Conservation (phyloP, 2,888 invertebrate genomes). For the Celastrina argiolus region DNA sequence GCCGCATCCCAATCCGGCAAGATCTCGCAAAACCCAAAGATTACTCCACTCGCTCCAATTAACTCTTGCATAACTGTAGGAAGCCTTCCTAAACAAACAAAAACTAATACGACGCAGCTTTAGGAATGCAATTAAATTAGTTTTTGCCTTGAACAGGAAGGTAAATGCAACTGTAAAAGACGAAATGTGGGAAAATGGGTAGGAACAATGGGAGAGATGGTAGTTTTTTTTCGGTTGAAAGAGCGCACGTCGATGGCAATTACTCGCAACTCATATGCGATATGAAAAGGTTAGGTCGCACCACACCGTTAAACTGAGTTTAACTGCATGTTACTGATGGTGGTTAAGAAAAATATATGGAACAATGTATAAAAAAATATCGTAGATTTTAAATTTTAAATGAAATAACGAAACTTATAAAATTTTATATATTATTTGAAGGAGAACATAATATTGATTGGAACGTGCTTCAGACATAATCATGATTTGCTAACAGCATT, state of each 20-base stretch:
- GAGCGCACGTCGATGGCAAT: conserved; percentile 71
- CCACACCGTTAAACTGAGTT: conserved; percentile 26
- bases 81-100: conserved; percentile 41
- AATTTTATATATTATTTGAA: too few species aligned
- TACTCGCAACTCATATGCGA: conserved; percentile 58
- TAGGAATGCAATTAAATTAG: conserved; percentile 66
- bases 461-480: too few species aligned
- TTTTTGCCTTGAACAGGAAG: conserved; percentile 73
- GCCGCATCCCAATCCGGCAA: background rate
- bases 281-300: conserved; percentile 35
- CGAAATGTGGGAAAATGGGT: conserved; percentile 72
- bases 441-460: background rate
- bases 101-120: conserved; percentile 41
- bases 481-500: too few species aligned
- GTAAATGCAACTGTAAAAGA: conserved; percentile 66
- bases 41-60: conserved; percentile 11
- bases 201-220: conserved; percentile 69
- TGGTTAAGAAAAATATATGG: background rate
- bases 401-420: too few species aligned
- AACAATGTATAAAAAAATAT: background rate
- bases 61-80: conserved; percentile 9
- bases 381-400: too few species aligned
- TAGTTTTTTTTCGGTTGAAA: conserved; percentile 73
- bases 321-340: conserved; percentile 24
- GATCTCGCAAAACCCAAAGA: background rate